Evolutionary conservation across 1,140 invertebrate species (phyloP).

Genomic region (Nomia melanderi): DNA sequence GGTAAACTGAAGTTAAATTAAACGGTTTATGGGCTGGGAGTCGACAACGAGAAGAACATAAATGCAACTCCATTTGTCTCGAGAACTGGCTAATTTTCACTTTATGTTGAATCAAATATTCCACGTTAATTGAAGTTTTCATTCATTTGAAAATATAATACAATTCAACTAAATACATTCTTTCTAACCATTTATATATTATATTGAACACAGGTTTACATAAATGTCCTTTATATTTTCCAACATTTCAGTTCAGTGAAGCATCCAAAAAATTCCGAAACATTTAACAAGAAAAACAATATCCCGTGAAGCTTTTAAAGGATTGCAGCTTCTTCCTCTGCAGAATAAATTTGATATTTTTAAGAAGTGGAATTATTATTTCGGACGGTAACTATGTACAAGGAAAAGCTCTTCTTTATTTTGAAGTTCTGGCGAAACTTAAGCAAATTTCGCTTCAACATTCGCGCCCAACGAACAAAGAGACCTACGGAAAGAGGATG

Average conservation of each 20-base stretch:
- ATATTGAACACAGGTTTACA: too few relatives aligned
- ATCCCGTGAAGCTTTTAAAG: too few relatives aligned
- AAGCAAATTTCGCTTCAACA: slow-evolving; percentile 24
- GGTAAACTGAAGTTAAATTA: background rate
- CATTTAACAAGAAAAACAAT: background rate
- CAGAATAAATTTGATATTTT: too few relatives aligned
- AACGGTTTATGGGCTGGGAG: background rate
- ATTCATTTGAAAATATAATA: too few relatives aligned
- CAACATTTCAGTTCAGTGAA: too few relatives aligned
- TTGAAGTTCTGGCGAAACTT: background rate
- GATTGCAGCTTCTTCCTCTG: too few relatives aligned
- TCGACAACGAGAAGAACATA: background rate
- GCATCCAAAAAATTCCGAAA: background rate
- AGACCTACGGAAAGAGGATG: slow-evolving; percentile 12
- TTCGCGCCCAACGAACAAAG: background rate
- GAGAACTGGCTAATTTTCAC: background rate
- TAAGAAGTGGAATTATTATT: background rate
- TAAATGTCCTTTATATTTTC: too few relatives aligned
- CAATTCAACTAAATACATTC: too few relatives aligned
- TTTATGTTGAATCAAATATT: too few relatives aligned
- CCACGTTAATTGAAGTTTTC: too few relatives aligned
- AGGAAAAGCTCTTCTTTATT: background rate
- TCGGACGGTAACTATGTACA: background rate
- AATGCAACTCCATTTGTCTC: background rate
- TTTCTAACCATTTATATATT: too few relatives aligned